Evolutionary conservation across 2,113 vertebrate species (phyloP).

Genomic region (Macaca nemestrina): DNA sequence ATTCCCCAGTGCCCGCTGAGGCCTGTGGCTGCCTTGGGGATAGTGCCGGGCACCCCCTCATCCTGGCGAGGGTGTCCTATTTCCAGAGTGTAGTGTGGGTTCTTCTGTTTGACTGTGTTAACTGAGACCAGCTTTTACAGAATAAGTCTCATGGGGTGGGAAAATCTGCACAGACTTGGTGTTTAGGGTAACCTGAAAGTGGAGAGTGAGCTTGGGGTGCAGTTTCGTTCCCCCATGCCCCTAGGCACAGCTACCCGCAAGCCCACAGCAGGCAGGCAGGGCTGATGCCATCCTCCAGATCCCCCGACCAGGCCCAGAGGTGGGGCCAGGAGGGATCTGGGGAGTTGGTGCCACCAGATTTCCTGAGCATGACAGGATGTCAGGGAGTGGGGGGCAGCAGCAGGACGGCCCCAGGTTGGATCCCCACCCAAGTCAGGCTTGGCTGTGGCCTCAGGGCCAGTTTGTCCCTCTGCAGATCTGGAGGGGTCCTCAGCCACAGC

Average conservation of each 20-base stretch:
- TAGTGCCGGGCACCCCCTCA: background rate
- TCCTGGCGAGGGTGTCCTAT: background rate
- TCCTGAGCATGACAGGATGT: background rate
- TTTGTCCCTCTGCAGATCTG: background rate
- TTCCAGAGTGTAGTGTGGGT: background rate
- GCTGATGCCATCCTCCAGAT: background rate
- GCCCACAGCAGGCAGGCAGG: background rate
- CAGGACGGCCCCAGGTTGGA: accelerated
- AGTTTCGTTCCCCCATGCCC: background rate
- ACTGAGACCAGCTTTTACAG: background rate
- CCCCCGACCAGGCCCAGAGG: background rate
- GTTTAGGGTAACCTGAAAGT: too few relatives aligned
- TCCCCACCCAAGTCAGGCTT: background rate
- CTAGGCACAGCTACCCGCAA: background rate
- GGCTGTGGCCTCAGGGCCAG: accelerated
- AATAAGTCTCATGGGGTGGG: background rate
- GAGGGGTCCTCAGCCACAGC: background rate
- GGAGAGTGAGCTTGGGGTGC: background rate
- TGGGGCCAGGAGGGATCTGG: background rate
- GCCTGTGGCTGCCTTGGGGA: background rate
- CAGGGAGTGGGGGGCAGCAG: accelerated
- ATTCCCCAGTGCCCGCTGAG: background rate
- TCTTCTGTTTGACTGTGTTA: background rate
- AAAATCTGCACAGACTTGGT: background rate
- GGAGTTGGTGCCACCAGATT: background rate